Evolutionary conservation across 64 coral and sea anemone species (phyloP).

Genomic region (Stylophora pistillata): DNA sequence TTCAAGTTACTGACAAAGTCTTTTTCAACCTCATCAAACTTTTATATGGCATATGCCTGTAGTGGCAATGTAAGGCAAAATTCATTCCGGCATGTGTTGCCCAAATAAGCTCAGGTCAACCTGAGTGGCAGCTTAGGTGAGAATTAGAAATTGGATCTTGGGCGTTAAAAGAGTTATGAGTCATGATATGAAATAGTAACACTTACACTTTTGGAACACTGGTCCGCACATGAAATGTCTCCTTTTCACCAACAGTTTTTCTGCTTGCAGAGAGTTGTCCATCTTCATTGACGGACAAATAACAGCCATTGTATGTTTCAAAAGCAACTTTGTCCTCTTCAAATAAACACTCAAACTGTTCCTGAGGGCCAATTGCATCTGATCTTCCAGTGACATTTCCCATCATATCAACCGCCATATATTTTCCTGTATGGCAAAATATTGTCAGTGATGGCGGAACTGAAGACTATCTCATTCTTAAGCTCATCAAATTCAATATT

Average conservation of each 20-base stretch:
- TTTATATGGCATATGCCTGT: too few species aligned
- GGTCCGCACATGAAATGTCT: constrained; percentile 84
- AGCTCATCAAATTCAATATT: not conserved
- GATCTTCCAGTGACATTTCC: constrained; percentile 87
- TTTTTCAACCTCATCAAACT: too few species aligned
- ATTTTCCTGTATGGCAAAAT: constrained; percentile 65
- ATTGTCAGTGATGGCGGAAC: not conserved
- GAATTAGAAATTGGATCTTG: too few species aligned
- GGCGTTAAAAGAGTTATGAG: too few species aligned
- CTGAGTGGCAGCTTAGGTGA: too few species aligned
- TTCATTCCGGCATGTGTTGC: too few species aligned
- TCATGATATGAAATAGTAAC: too few species aligned
- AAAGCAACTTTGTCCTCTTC: constrained; percentile 85
- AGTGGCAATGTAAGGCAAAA: too few species aligned
- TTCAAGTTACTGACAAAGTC: too few species aligned
- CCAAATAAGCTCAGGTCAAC: too few species aligned
- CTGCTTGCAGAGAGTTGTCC: constrained; percentile 68
- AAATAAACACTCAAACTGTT: constrained; percentile 98
- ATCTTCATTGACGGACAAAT: constrained; percentile 79
- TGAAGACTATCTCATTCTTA: not conserved
- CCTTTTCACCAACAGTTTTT: constrained; percentile 87
- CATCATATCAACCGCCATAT: constrained; percentile 97
- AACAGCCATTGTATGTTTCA: constrained; percentile 94
- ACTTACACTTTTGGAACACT: constrained; percentile 78
- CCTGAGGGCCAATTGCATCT: constrained; percentile 95